These are phyloP conservation scores for Axis porcinus DNA, from an alignment of 2,113 vertebrate species.

Conservation along the genomic window DNA sequence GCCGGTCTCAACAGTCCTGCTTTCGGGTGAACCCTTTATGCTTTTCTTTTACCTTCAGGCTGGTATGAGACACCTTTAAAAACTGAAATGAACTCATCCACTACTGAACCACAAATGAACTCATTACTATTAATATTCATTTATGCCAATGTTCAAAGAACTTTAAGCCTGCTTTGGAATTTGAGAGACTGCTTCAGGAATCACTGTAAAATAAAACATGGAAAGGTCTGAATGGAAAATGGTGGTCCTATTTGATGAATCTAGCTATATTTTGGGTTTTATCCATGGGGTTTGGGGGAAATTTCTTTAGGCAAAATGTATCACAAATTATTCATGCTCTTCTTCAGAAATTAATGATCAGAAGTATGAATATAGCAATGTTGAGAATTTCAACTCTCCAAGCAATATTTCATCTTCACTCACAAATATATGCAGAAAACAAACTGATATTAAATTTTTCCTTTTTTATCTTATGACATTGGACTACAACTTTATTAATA, in stretches of 20 bases:
- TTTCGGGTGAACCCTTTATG: background rate
- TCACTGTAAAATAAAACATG: slow-evolving; percentile 39
- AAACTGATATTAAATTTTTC: slow-evolving; percentile 30
- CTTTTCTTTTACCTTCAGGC: background rate
- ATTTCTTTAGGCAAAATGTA: slow-evolving; percentile 17
- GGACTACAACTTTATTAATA: background rate
- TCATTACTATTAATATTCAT: slow-evolving; percentile 28
- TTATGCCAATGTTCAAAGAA: slow-evolving; percentile 30
- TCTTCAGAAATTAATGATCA: slow-evolving; percentile 65
- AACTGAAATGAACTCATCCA: background rate
- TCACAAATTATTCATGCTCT: slow-evolving; percentile 35
- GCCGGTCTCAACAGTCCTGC: background rate
- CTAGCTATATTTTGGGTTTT: background rate
- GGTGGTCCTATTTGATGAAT: slow-evolving; percentile 7
- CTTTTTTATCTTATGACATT: slow-evolving; percentile 17
- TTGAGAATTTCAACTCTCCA: slow-evolving; percentile 59
- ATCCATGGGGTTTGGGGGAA: background rate
- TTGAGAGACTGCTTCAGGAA: slow-evolving; percentile 18
- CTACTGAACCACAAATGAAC: background rate
- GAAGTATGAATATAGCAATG: background rate
- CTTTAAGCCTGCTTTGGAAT: slow-evolving; percentile 24
- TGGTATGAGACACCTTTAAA: background rate
- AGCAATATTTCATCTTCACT: slow-evolving; percentile 23
- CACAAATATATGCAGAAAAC: slow-evolving; percentile 36
- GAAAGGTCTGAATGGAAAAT: background rate